These are phyloP conservation scores for Acyrthosiphon pisum DNA, from an alignment of 1,140 invertebrate genomes.

Conservation along the genomic window DNA sequence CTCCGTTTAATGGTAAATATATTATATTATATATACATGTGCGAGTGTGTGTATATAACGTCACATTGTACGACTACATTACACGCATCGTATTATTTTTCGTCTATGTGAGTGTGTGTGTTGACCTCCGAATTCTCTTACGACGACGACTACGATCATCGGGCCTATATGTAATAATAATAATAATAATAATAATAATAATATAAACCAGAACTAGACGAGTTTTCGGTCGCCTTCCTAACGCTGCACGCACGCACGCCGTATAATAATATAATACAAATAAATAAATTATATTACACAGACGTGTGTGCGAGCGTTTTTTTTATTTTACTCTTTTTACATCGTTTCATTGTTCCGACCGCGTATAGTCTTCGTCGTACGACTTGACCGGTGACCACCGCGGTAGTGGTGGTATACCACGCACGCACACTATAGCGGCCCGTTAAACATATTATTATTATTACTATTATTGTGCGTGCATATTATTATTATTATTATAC, in stretches of 20 bases:
- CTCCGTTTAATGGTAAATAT: not conserved
- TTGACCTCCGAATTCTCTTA: constrained; percentile 6
- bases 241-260: not conserved
- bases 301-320: not conserved
- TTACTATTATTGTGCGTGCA: not conserved
- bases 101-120: not conserved
- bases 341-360: constrained; percentile 4
- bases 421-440: not conserved
- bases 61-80: constrained; percentile 1
- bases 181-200: too few relatives aligned
- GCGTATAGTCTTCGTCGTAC: not conserved
- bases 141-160: not conserved
- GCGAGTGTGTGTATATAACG: not conserved
- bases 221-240: not conserved
- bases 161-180: not conserved
- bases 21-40: too few relatives aligned
- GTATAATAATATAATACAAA: constrained; percentile 14
- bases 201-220: constrained; percentile 14
- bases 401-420: not conserved
- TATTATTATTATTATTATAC: not conserved
- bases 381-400: not conserved
- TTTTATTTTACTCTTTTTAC: constrained; percentile 9
- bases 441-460: constrained; percentile 6
- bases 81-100: not conserved
- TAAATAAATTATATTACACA: constrained; percentile 19